Evolutionary conservation across 2,797 vertebrate genomes (phyloP), one percentile per base, ranked within the genome.

Genomic region (Sus cebifrons): DNA sequence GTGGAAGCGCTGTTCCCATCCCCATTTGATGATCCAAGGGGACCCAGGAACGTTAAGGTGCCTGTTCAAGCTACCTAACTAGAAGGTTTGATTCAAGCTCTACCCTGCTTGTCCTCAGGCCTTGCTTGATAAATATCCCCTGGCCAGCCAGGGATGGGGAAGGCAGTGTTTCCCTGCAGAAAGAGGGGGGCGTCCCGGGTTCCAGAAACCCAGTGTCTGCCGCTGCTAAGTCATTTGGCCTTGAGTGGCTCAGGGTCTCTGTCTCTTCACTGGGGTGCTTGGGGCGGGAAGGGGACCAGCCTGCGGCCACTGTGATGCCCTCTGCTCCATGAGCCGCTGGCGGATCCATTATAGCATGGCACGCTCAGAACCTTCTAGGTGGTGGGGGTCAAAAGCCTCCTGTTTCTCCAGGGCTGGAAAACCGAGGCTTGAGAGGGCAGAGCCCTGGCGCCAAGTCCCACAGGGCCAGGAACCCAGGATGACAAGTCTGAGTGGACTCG

Each of bases 191-290:
- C 14, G 0, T 68, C 77, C 0, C 0, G 25, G 44, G 5, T 32
- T 67, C 49, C 25, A 40, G 86, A 86, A 82, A 78, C 81, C 65
- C 23, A 29, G 36, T 32, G 64, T 78, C 67, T 60, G 78, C 64
- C 15, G 0, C 49, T 52, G 18, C 25, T 18, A 70, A 8, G 54
- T 54, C 75, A 0, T 68, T 73, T 58, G 79, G 23, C 36, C n/a
- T 84, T 17, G 18, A 58, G 29, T 29, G 44, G 23, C 29, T n/a
- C 10, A 17, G 52, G 21, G 36, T 54, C 40, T 23, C 29, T 0
- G 89, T 71, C 54, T 44, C 32, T 81, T 93, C 18, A 2, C 60
- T 75, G n/a, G 71, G 36, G n/a, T 7, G 8, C 25, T 16, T 17
- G 18, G 56, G 25, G 9, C 27, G 25, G 68, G 44, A 49, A 85